A percentile compares a stretch with the other conserved stretches of the same genome.
phyloP scores from a whole-genome alignment of 1,140 invertebrate genomes.

The Anagrus nilaparvatae region DNA sequence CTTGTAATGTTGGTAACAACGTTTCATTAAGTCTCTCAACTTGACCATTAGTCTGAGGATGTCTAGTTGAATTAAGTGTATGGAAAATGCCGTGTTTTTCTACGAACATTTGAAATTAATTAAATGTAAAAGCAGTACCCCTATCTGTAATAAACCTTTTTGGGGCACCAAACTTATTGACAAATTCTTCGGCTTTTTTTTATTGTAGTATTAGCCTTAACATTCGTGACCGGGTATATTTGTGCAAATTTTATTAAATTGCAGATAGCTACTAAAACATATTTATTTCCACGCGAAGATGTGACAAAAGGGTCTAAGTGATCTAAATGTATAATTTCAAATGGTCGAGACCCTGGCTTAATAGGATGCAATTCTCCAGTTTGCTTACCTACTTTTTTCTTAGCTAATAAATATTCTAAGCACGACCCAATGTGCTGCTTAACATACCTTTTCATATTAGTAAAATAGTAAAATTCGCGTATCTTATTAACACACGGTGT shows the following conservation, averaged over 20 bases:
- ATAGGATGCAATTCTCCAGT: slow-evolving; percentile 18
- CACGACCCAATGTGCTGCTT: slow-evolving; percentile 7
- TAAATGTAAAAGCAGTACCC: slow-evolving; percentile 23
- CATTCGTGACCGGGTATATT: slow-evolving; percentile 12
- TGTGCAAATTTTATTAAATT: slow-evolving; percentile 27
- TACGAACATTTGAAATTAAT: slow-evolving; percentile 21
- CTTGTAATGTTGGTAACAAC: too few relatives aligned
- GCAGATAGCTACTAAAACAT: slow-evolving; percentile 25
- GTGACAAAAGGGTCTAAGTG: slow-evolving; percentile 15
- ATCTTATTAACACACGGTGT: too few relatives aligned
- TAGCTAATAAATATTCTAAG: slow-evolving; percentile 12
- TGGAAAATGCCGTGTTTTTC: slow-evolving; percentile 19
- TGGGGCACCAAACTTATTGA: slow-evolving; percentile 15
- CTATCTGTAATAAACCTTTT: slow-evolving; percentile 22
- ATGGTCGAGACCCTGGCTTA: slow-evolving; percentile 12
- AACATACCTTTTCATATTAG: slow-evolving; percentile 6
- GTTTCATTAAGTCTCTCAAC: too few relatives aligned
- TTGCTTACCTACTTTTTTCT: slow-evolving; percentile 10
- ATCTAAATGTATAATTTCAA: slow-evolving; percentile 15
- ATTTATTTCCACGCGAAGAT: slow-evolving; percentile 16
- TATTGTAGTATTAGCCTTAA: slow-evolving; percentile 1
- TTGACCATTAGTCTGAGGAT: too few relatives aligned
- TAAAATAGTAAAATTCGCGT: slow-evolving; percentile 15
- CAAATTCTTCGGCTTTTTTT: slow-evolving; percentile 11
- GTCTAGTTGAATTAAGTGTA: slow-evolving; percentile 20